These are phyloP conservation scores for Plagodis pulveraria DNA, from an alignment of 2,888 invertebrate species.

Conservation along the genomic window DNA sequence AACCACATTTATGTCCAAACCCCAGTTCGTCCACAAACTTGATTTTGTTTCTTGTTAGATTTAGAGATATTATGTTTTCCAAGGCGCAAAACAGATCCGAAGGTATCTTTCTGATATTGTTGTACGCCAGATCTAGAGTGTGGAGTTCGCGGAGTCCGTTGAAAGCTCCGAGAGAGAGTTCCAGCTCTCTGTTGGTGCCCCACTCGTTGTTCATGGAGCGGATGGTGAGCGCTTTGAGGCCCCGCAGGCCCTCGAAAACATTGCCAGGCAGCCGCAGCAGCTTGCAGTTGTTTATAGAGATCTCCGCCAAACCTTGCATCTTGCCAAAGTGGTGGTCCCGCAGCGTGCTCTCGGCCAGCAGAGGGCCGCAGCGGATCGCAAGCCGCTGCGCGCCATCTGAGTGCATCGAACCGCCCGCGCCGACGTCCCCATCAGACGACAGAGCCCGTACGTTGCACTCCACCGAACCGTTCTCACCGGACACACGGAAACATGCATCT, in stretches of 20 bases:
- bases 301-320: slow-evolving; percentile 91
- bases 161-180: slow-evolving; percentile 89
- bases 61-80: slow-evolving; percentile 91
- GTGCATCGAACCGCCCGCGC: slow-evolving; percentile 80
- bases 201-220: slow-evolving; percentile 92
- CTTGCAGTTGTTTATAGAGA: slow-evolving; percentile 92
- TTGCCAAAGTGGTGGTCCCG: slow-evolving; percentile 89
- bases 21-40: slow-evolving; percentile 91
- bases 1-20: slow-evolving; percentile 85
- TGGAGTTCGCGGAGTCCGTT: slow-evolving; percentile 92
- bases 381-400: slow-evolving; percentile 90
- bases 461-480: slow-evolving; percentile 69
- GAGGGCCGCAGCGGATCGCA: slow-evolving; percentile 88
- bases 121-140: slow-evolving; percentile 90
- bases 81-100: slow-evolving; percentile 92
- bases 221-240: slow-evolving; percentile 91
- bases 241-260: slow-evolving; percentile 91
- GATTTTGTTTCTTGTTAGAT: slow-evolving; percentile 93
- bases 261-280: slow-evolving; percentile 90
- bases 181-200: slow-evolving; percentile 89
- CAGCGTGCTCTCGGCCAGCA: slow-evolving; percentile 88
- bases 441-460: slow-evolving; percentile 89
- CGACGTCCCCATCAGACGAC: slow-evolving; percentile 88
- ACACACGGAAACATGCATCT: slow-evolving; percentile 76
- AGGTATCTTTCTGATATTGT: slow-evolving; percentile 92